Evolutionary conservation across 1,140 invertebrate species (phyloP), one percentile per base, ranked within the genome.

Genomic region (Luehdorfia chinensis): DNA sequence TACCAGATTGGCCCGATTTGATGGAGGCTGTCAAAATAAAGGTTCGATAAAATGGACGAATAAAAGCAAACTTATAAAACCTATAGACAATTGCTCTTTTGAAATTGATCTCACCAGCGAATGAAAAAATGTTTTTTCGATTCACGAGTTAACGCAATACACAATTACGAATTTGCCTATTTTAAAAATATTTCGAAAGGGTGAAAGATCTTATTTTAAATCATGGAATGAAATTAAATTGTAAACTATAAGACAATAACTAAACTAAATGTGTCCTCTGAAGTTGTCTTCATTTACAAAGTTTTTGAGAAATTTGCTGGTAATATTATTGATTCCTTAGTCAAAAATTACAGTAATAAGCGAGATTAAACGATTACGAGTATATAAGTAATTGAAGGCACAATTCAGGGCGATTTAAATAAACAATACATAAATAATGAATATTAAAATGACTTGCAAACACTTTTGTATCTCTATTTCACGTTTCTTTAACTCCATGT

Each of bases 1-100:
- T 91, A 79, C 85, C 84, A 60, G 90, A 91, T 88, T 91, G 89
- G 90, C 90, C 90, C 64, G 87, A 61, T 63, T 88, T 91, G 83
- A 80, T 88, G 75, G 87, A 89, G 73, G 74, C 87, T 83, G 87
- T 87, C 64, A 89, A 88, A 87, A 77, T 85, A 77, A 90, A 91
- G 90, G 90, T 91, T 90, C 88, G 90, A 79, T 87, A 71, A 84
- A 80, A 79, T 66, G 68, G 68, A 72, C 59, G 58, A 53, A 64
- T 77, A 76, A 80, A 80, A 66, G 47, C 55, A 66, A 71, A 70
- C 27, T 15, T 66, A 44, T 61, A 66, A 67, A 68, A 55, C 15
- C 37, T 36, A 53, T 60, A 68, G 55, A 54, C 15, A 47, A 60
- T 46, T 55, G 56, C 51, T 44, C 66, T 78, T 53, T 81, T 69